Conservation (phyloP, 2,888 invertebrate genomes). For the Caradrina kadenii region DNA sequence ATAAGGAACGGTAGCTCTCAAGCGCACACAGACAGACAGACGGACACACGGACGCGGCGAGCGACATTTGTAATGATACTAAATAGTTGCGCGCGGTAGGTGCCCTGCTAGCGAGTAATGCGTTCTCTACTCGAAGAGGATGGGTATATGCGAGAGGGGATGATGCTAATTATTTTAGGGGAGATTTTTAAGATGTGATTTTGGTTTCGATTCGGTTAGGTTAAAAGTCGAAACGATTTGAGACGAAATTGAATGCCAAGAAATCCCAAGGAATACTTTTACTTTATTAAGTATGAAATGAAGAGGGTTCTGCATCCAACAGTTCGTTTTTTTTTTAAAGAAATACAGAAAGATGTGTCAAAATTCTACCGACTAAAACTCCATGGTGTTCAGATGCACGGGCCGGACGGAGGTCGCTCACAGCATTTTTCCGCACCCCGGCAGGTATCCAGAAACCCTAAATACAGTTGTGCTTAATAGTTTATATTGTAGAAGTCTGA, state of each 20-base stretch:
- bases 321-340: neutral
- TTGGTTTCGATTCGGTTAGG: neutral
- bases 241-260: neutral
- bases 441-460: neutral
- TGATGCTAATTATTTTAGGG: conserved; percentile 13
- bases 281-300: neutral
- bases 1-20: conserved; percentile 87
- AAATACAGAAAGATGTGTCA: too few species aligned
- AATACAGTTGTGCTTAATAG: neutral
- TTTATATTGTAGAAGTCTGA: neutral
- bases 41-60: conserved; percentile 81
- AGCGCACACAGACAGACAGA: conserved; percentile 77
- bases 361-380: too few species aligned
- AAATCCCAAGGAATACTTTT: neutral
- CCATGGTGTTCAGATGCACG: too few species aligned
- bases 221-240: neutral
- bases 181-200: neutral
- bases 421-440: too few species aligned
- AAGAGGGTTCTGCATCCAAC: neutral
- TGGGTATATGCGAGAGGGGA: conserved; percentile 53
- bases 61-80: conserved; percentile 90
- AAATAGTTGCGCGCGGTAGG: conserved; percentile 90
- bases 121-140: conserved; percentile 78
- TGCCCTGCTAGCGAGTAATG: conserved; percentile 86
- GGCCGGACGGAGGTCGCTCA: too few species aligned